Evolutionary conservation across 2,113 vertebrate genomes (phyloP).

Genomic region (Mustela nigripes): DNA sequence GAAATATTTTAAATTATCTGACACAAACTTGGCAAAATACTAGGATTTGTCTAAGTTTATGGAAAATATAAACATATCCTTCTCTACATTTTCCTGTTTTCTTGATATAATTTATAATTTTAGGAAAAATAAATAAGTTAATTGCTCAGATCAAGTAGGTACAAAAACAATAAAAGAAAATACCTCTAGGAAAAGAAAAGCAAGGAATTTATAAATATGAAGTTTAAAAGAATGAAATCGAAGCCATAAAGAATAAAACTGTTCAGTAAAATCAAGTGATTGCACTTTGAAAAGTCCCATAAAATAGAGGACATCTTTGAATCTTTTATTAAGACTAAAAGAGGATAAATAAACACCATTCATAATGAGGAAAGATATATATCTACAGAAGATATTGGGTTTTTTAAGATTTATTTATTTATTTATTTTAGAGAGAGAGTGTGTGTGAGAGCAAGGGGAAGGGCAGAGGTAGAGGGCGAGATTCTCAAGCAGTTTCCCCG

Average conservation of each 20-base stretch:
- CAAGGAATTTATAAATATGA: not conserved
- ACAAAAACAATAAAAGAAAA: not conserved
- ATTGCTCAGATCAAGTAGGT: not conserved
- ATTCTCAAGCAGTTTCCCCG: not conserved
- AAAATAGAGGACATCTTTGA: not conserved
- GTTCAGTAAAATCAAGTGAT: not conserved
- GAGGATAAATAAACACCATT: not conserved
- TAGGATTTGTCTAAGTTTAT: not conserved
- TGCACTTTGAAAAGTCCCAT: not conserved
- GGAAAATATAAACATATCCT: not conserved
- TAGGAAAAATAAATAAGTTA: slow-evolving; percentile 1
- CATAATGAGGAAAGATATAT: not conserved
- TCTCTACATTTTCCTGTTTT: not conserved
- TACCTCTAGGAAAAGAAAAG: not conserved
- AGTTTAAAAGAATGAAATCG: not conserved
- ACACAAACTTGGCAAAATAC: not conserved
- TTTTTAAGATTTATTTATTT: not conserved
- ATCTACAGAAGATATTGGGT: not conserved
- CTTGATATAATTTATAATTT: not conserved
- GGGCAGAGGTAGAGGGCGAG: not conserved
- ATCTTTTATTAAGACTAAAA: not conserved
- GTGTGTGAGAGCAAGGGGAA: not conserved
- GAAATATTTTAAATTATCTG: not conserved
- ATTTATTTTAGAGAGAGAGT: not conserved
- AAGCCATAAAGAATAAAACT: not conserved